Evolutionary conservation across 2,888 invertebrate genomes (phyloP).

Genomic region (Rhodophaea formosa): DNA sequence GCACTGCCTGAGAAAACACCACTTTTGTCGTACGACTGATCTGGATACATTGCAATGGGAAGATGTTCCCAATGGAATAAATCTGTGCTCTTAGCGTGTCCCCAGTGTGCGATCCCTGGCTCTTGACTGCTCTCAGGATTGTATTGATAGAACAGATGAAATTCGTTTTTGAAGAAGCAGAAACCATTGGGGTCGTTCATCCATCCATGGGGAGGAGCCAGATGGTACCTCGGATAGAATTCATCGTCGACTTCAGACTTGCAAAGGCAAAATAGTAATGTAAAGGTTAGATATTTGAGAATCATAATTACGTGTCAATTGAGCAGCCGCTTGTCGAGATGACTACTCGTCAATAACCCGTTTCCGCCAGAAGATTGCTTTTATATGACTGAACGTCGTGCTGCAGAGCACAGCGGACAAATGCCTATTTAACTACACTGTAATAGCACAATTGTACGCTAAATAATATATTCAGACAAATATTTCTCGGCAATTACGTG

Average conservation of each 20-base stretch:
- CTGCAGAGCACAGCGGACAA: neutral
- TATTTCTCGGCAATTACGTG: neutral
- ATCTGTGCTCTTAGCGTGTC: conserved; percentile 70
- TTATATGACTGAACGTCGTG: neutral
- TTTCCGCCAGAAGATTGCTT: conserved; percentile 25
- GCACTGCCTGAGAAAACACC: conserved; percentile 77
- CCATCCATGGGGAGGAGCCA: conserved; percentile 66
- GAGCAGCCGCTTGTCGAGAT: conserved; percentile 18
- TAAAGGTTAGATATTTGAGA: conserved; percentile 30
- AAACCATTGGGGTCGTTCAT: conserved; percentile 82
- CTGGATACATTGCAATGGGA: conserved; percentile 70
- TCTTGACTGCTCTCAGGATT: conserved; percentile 59
- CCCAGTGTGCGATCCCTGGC: conserved; percentile 73
- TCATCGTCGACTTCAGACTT: conserved; percentile 33
- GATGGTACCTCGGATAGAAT: conserved; percentile 58
- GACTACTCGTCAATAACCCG: conserved; percentile 30
- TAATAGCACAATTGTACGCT: neutral
- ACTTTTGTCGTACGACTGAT: conserved; percentile 52
- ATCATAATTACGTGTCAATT: conserved; percentile 27
- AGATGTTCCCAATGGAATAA: conserved; percentile 70
- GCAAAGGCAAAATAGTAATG: conserved; percentile 35
- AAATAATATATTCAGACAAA: neutral
- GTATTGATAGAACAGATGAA: conserved; percentile 76
- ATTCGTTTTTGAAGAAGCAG: conserved; percentile 53
- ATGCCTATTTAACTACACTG: neutral